These are phyloP conservation scores for Quiscalus mexicanus DNA, from an alignment of 2,113 vertebrate species.

Conservation along the genomic window DNA sequence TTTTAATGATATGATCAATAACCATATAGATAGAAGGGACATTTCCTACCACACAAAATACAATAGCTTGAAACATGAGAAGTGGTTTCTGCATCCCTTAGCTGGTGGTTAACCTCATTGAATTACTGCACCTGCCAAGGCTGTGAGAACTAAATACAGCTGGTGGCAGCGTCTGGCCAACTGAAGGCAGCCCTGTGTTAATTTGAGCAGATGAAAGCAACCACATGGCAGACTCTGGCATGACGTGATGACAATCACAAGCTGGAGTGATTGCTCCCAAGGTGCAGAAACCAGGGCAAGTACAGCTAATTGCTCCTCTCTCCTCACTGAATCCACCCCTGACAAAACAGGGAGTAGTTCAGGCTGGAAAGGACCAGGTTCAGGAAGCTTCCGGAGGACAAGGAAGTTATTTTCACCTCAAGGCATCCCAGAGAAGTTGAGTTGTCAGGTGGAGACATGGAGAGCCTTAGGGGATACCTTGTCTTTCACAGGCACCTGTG, in stretches of 20 bases:
- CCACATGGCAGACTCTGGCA: background rate
- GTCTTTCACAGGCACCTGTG: background rate
- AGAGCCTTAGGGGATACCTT: background rate
- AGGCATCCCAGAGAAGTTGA: background rate
- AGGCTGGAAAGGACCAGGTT: background rate
- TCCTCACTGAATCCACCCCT: background rate
- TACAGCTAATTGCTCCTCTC: background rate
- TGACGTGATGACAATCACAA: background rate
- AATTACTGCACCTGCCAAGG: slow-evolving; percentile 64
- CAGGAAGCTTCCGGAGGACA: background rate
- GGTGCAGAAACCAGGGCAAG: slow-evolving; percentile 15
- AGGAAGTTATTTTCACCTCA: background rate
- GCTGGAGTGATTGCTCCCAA: background rate
- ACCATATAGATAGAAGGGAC: slow-evolving; percentile 42
- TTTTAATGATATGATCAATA: slow-evolving; percentile 69
- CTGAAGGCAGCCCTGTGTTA: slow-evolving; percentile 43
- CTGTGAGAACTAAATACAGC: slow-evolving; percentile 69
- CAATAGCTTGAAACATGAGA: slow-evolving; percentile 43
- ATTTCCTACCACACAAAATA: slow-evolving; percentile 65
- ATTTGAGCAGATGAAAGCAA: slow-evolving; percentile 54
- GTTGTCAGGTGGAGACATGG: background rate
- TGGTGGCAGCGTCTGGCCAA: slow-evolving; percentile 38
- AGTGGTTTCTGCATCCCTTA: slow-evolving; percentile 48
- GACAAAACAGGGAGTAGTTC: background rate
- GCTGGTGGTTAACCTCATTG: slow-evolving; percentile 60